These are phyloP conservation scores for Zeuzera pyrina DNA, from an alignment of 2,888 invertebrate species.

Conservation along the genomic window DNA sequence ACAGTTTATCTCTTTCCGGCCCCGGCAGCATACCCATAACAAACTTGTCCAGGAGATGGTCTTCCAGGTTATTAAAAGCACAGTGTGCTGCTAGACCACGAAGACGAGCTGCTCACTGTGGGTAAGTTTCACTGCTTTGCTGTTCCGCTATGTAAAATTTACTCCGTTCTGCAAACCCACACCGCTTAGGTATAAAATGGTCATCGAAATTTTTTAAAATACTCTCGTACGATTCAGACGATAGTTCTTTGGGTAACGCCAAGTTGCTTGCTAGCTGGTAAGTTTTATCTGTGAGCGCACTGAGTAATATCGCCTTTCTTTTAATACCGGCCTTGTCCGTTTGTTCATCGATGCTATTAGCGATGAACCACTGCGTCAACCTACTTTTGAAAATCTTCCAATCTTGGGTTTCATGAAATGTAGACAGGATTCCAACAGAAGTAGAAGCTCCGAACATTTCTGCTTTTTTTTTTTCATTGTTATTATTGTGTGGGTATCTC, in stretches of 20 bases:
- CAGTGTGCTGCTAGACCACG: too few species aligned
- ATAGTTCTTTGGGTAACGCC: slow-evolving; percentile 5
- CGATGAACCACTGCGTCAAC: too few species aligned
- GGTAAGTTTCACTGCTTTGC: slow-evolving; percentile 2
- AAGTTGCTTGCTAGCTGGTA: slow-evolving; percentile 4
- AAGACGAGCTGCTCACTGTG: slow-evolving; percentile 13
- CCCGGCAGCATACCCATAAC: too few species aligned
- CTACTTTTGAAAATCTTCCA: too few species aligned
- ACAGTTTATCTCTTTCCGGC: slow-evolving; percentile 19
- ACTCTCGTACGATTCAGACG: slow-evolving; percentile 2
- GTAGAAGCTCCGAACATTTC: too few species aligned
- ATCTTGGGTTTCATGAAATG: not conserved
- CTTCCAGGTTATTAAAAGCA: slow-evolving; percentile 10
- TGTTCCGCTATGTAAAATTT: slow-evolving; percentile 6
- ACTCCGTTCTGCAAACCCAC: slow-evolving; percentile 19
- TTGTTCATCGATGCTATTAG: too few species aligned
- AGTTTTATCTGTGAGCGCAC: too few species aligned
- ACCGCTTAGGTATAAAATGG: slow-evolving; percentile 20
- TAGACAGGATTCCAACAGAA: slow-evolving; percentile 1
- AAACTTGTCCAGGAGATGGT: slow-evolving; percentile 9
- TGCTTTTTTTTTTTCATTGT: not conserved
- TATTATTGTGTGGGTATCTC: not conserved
- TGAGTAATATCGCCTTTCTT: too few species aligned
- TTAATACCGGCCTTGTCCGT: too few species aligned
- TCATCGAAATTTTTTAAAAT: slow-evolving; percentile 12